Evolutionary conservation across 1,140 invertebrate species (phyloP), one percentile per base, ranked within the genome.

Genomic region (Oryctes rhinoceros): DNA sequence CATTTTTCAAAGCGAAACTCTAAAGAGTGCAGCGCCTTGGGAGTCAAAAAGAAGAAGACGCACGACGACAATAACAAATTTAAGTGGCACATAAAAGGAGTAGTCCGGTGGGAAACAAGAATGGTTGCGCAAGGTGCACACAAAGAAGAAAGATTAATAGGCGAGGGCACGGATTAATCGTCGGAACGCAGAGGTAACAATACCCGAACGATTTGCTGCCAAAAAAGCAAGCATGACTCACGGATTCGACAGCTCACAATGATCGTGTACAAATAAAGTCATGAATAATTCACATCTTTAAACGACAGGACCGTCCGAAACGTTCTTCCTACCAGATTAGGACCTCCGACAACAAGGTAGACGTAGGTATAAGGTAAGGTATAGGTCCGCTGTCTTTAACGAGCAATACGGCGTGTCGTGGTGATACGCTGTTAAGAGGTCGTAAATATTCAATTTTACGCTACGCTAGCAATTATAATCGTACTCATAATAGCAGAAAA

Each of bases 211-310:
- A 67, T 67, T 67, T 67, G 65, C 20, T 67, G 18, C 65, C 18
- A 67, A 67, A 67, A 67, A 67, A 35, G 65, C 65, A 67, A 67
- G n/a, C 65, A 35, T 67, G 65, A 67, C 65, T 67, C 65, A 67
- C 65, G n/a, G 11, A 67, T 67, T 67, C 65, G 65, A 67, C 65
- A 67, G 65, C 4, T 67, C 65, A 67, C 65, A 35, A 35, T 67
- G 5, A 35, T 67, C 65, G 24, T 67, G 65, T 67, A 67, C 65
- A 67, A 67, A 67, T 67, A 67, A 67, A 67, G 65, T 67, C 18
- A 67, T 67, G 65, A 67, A 67, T 67, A 30, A 67, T 67, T 67
- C 65, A 24, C 49, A 0, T 67, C 7, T 18, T 67, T 67, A 67
- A 18, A 9, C 20, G 20, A 67, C 18, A 67, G 20, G 49, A 53